These are phyloP conservation scores for Ashinkailepas kermadecensis DNA, from an alignment of 2,888 invertebrate genomes.

Conservation along the genomic window DNA sequence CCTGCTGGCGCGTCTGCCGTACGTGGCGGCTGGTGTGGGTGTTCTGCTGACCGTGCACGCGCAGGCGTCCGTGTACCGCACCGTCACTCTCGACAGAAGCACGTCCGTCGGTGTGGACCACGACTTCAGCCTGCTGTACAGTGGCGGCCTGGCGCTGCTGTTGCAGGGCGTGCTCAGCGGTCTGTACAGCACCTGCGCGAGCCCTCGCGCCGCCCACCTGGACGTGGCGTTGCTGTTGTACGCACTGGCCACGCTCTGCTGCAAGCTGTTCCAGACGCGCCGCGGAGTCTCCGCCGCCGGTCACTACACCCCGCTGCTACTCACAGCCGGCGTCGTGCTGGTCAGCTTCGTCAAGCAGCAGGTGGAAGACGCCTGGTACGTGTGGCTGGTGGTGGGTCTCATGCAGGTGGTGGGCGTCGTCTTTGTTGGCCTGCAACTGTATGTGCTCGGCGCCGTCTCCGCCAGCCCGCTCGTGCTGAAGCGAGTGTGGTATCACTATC, in stretches of 20 bases:
- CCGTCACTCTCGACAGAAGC: neutral
- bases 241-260: conserved; percentile 73
- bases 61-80: conserved; percentile 36
- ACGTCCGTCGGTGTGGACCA: neutral
- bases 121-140: neutral
- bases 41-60: conserved; percentile 90
- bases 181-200: conserved; percentile 70
- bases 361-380: conserved; percentile 78
- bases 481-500: conserved; percentile 29
- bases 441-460: conserved; percentile 75
- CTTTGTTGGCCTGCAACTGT: conserved; percentile 78
- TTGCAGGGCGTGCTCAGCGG: conserved; percentile 67
- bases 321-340: conserved; percentile 85
- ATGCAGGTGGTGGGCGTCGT: conserved; percentile 83
- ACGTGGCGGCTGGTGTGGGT: conserved; percentile 87
- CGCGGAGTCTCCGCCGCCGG: conserved; percentile 20
- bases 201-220: conserved; percentile 87
- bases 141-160: conserved; percentile 45
- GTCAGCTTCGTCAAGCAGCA: conserved; percentile 87
- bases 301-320: conserved; percentile 56
- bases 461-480: conserved; percentile 55
- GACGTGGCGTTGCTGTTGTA: conserved; percentile 83
- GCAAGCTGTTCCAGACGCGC: conserved; percentile 70
- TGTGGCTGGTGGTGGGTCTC: conserved; percentile 86
- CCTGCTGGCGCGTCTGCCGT: conserved; percentile 91